Base-by-base conservation (phyloP, 2,888 invertebrate genomes). In the Pedicia rivosa region DNA sequence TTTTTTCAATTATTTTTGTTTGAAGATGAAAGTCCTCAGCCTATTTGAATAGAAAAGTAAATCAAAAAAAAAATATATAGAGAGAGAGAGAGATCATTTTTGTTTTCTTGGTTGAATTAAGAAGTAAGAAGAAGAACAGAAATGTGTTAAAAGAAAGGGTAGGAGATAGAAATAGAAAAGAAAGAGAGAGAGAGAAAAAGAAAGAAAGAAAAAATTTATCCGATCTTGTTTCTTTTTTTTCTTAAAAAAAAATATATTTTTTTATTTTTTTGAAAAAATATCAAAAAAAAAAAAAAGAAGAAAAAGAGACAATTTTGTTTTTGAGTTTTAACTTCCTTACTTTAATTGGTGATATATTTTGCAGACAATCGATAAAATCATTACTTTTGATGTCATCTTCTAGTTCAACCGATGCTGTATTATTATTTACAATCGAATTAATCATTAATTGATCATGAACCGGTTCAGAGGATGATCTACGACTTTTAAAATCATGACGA, bases 281-380 rank as follows among this genome's bases (percentile, higher is more conserved):
- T 19, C 19, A 28, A 27, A 10, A 24, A 3, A 3, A n/a, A n/a
- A n/a, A n/a, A 24, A 13, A 33, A 33, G 16, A 15, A 16, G 9
- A 31, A 17, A 17, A 10, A 10, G 19, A 31, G 17, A 31, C 16
- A 10, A 31, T 19, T 9, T 31, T 19, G 20, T 8, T 5, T 20
- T 5, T 20, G 5, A 20, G n/a, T n/a, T n/a, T 31, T 19, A 31
- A 13, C 27, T 28, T 46, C 51, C 59, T 60, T 59, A 61, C 59
- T 61, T 59, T 59, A 50, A 54, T 45, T 40, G 53, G 48, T 48
- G 51, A 50, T 48, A 53, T 54, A 46, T 51, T 51, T 39, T 45
- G 44, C 12, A 45, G 45, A 37, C 45, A 44, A 40, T 43, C 42
- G 35, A 44, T 40, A 42, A 42, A 43, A 31, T 34, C 40, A 36